A percentile compares a stretch with the other conserved stretches of the same genome.
Evolutionary conservation across 2,797 vertebrate species (phyloP).

Genomic region (Xiphorhynchus erythropygius): DNA sequence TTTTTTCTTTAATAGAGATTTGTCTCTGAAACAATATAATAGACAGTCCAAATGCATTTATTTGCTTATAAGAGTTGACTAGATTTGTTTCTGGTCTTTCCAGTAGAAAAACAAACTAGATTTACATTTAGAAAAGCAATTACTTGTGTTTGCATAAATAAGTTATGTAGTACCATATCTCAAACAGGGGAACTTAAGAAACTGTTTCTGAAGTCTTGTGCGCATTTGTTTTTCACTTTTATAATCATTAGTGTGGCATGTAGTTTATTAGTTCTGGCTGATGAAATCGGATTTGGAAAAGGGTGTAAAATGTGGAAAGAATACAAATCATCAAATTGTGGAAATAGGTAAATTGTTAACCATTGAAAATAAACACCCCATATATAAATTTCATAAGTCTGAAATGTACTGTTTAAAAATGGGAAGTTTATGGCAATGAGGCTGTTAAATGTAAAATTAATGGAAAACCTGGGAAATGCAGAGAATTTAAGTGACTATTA

Average conservation of each 20-base stretch:
- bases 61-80: not conserved
- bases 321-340: not conserved
- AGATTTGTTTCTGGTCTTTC: not conserved
- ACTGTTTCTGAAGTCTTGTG: not conserved
- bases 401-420: not conserved
- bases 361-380: not conserved
- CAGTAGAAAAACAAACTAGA: not conserved
- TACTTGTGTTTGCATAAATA: not conserved
- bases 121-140: not conserved
- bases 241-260: not conserved
- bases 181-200: not conserved
- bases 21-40: not conserved
- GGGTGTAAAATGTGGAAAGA: not conserved
- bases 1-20: not conserved
- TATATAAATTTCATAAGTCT: not conserved
- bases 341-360: not conserved
- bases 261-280: not conserved
- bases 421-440: not conserved
- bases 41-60: not conserved
- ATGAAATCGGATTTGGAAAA: not conserved
- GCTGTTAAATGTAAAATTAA: not conserved
- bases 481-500: not conserved
- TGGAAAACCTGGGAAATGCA: not conserved
- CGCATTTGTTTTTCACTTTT: not conserved
- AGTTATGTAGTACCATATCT: not conserved